A percentile compares a stretch with the other conserved stretches of the same genome.
phyloP scores from a whole-genome alignment of 2,888 invertebrate genomes.

The Lamellibrachia columna region DNA sequence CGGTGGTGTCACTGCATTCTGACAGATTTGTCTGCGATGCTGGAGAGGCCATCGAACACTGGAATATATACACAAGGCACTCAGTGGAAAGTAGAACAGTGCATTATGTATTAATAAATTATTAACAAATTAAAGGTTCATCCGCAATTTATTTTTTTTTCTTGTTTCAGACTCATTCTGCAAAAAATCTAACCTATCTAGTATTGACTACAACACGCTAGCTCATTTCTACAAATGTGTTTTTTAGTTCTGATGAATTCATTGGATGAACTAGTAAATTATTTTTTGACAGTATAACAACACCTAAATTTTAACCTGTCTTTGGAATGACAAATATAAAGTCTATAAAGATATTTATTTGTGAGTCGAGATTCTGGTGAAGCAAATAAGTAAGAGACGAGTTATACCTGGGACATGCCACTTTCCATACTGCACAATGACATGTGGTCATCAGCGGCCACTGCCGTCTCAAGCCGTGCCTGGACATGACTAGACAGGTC shows the following conservation, averaged over 20 bases:
- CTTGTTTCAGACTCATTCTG: no score
- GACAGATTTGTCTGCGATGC: constrained; percentile 4
- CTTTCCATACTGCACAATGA: constrained; percentile 56
- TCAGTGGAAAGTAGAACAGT: no score
- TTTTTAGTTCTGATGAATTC: no score
- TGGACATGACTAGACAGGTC: constrained; percentile 53
- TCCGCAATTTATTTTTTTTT: not conserved
- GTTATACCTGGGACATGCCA: constrained; percentile 34
- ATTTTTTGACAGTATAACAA: no score
- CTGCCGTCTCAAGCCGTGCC: constrained; percentile 46
- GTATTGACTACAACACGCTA: no score
- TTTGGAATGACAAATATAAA: no score
- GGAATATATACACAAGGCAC: not conserved
- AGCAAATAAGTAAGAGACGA: not conserved
- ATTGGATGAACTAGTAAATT: not conserved
- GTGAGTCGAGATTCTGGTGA: not conserved
- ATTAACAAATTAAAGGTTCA: not conserved
- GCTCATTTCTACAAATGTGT: no score
- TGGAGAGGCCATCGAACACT: not conserved
- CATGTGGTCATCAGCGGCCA: constrained; percentile 45
- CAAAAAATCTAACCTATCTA: no score
- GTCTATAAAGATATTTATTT: no score
- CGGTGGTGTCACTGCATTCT: not conserved
- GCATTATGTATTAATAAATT: not conserved
- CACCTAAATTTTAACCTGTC: no score